These are phyloP conservation scores for Plebejus anna DNA, from an alignment of 2,888 invertebrate genomes.

Conservation along the genomic window DNA sequence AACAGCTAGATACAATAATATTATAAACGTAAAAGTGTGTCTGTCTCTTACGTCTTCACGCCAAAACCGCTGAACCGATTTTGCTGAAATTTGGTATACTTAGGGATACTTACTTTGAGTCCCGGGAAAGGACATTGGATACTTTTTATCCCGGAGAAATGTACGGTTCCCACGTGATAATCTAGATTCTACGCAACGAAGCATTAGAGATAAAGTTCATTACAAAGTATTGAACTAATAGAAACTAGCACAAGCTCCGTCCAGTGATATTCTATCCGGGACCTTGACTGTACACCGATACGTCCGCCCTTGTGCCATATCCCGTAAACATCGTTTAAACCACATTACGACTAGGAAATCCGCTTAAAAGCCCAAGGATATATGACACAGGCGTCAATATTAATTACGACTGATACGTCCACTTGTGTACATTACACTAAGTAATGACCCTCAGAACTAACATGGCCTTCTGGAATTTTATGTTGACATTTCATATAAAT, in stretches of 20 bases:
- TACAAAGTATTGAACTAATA: too few relatives aligned
- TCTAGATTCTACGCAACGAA: too few relatives aligned
- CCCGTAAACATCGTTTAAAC: slow-evolving; percentile 17
- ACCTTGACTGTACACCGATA: slow-evolving; percentile 24
- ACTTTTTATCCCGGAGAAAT: too few relatives aligned
- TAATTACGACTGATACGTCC: not conserved
- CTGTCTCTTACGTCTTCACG: too few relatives aligned
- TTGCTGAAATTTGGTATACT: too few relatives aligned
- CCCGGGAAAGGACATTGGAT: too few relatives aligned
- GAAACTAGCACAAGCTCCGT: slow-evolving; percentile 24
- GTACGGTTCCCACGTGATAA: too few relatives aligned
- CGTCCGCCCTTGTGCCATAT: slow-evolving; percentile 20
- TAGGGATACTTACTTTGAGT: too few relatives aligned
- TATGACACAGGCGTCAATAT: not conserved
- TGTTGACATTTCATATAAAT: slow-evolving; percentile 1
- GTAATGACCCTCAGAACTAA: not conserved
- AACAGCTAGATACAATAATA: too few relatives aligned
- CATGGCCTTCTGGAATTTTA: slow-evolving; percentile 18
- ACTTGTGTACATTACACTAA: not conserved
- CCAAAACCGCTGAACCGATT: too few relatives aligned
- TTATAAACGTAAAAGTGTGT: too few relatives aligned
- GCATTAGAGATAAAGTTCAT: not conserved
- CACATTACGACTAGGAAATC: slow-evolving; percentile 26
- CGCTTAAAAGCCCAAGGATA: slow-evolving; percentile 19
- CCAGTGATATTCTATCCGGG: slow-evolving; percentile 20